phyloP scores from a whole-genome alignment of 2,113 vertebrate species.

The Leptobrachium ailaonicum region DNA sequence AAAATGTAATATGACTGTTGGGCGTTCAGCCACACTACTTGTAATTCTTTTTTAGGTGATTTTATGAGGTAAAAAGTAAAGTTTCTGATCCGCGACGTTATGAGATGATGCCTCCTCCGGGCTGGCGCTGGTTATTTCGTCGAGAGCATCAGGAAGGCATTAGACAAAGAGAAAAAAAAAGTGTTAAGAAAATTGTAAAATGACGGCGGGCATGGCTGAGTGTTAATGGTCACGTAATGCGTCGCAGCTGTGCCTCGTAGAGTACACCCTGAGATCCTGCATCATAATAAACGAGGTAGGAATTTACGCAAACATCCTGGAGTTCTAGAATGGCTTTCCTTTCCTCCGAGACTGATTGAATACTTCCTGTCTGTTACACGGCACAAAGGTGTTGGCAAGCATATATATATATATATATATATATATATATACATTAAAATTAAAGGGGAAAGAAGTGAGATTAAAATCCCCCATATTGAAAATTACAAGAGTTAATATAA shows the following conservation, averaged over 20 bases:
- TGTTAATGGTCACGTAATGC: slow-evolving; percentile 68
- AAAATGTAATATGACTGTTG: too few species aligned
- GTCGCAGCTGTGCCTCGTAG: slow-evolving; percentile 68
- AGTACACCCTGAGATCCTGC: slow-evolving; percentile 62
- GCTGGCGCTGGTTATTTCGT: slow-evolving; percentile 59
- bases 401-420: slow-evolving; percentile 7
- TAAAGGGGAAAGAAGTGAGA: too few species aligned
- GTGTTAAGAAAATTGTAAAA: slow-evolving; percentile 59
- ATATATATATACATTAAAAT: too few species aligned
- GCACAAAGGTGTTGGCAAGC: slow-evolving; percentile 55
- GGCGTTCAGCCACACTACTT: too few species aligned
- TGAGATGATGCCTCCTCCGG: slow-evolving; percentile 52
- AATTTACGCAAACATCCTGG: slow-evolving; percentile 70
- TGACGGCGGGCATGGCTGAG: slow-evolving; percentile 67
- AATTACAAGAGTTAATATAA: too few species aligned
- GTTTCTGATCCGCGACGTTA: slow-evolving; percentile 50
- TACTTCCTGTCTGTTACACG: slow-evolving; percentile 67
- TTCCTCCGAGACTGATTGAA: slow-evolving; percentile 58
- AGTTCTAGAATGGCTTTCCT: slow-evolving; percentile 52
- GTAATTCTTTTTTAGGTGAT: too few species aligned
- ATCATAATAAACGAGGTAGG: slow-evolving; percentile 63
- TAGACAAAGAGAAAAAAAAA: slow-evolving; percentile 56
- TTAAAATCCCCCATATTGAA: too few species aligned
- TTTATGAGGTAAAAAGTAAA: slow-evolving; percentile 28
- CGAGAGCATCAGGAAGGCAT: slow-evolving; percentile 62